phyloP scores from a whole-genome alignment of 2,888 invertebrate genomes.

The Sylvicola cinctus region DNA sequence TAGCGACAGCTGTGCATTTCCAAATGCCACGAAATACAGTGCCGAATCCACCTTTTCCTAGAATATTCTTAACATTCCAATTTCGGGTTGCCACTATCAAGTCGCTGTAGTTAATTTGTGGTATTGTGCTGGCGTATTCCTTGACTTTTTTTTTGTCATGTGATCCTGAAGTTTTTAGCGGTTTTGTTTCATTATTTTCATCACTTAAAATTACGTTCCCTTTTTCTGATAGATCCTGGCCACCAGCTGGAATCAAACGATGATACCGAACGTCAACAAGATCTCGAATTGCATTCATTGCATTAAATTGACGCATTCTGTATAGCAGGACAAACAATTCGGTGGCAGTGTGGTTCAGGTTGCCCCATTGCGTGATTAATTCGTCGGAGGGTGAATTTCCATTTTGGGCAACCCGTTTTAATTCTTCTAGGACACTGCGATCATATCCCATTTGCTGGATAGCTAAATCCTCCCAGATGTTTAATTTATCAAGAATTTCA shows the following conservation, averaged over 20 bases:
- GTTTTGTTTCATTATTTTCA: conserved; percentile 17
- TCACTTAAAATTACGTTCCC: no score
- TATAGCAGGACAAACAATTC: conserved; percentile 58
- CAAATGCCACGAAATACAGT: conserved; percentile 73
- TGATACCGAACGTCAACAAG: conserved; percentile 46
- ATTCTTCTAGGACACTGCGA: no score
- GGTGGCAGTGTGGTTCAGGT: conserved; percentile 58
- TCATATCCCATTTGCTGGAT: no score
- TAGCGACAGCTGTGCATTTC: conserved; percentile 73
- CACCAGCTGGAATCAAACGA: conserved; percentile 26
- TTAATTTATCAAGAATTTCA: no score
- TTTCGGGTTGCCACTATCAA: conserved; percentile 54
- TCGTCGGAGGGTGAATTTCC: conserved; percentile 48
- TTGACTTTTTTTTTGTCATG: no score
- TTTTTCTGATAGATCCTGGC: conserved; percentile 7
- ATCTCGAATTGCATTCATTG: conserved; percentile 45
- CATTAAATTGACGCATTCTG: conserved; percentile 53
- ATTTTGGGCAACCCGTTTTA: background rate
- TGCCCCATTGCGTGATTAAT: conserved; percentile 59
- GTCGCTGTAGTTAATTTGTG: conserved; percentile 55
- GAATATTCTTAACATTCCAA: conserved; percentile 47
- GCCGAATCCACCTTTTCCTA: conserved; percentile 85
- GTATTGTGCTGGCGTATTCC: conserved; percentile 34
- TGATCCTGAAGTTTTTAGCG: no score
- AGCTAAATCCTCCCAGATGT: no score